A percentile compares a stretch with the other conserved stretches of the same genome.
phyloP scores from a whole-genome alignment of 2,113 vertebrate species.

The Chaetodon trifascialis region DNA sequence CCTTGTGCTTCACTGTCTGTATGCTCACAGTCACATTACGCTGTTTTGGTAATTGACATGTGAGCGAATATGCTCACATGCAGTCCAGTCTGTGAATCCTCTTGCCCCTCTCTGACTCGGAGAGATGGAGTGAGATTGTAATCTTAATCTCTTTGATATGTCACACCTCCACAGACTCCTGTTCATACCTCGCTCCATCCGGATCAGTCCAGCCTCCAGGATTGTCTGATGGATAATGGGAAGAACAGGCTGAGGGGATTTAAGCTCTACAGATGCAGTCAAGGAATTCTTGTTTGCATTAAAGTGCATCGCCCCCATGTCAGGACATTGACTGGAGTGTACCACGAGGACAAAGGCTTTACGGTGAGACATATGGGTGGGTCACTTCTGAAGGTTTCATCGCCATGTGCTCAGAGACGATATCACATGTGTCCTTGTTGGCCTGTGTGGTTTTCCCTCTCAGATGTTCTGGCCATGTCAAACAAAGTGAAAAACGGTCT shows the following conservation, averaged over 20 bases:
- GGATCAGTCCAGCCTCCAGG: conserved; percentile 41
- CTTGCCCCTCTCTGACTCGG: conserved; percentile 22
- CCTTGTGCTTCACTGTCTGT: neutral
- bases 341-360: conserved; percentile 2
- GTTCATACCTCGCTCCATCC: conserved; percentile 25
- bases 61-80: too few species aligned
- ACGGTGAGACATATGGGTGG: conserved; percentile 14
- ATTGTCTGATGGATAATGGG: conserved; percentile 48
- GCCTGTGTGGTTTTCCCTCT: neutral
- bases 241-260: conserved; percentile 42
- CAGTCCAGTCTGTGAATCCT: neutral
- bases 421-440: neutral
- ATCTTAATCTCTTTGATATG: conserved; percentile 68
- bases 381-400: conserved; percentile 1
- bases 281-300: conserved; percentile 43
- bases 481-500: neutral
- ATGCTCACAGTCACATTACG: neutral
- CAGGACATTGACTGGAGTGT: conserved; percentile 12
- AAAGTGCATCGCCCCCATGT: conserved; percentile 24
- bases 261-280: conserved; percentile 34
- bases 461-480: neutral
- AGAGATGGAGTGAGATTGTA: conserved; percentile 47
- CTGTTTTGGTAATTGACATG: neutral
- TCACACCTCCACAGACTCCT: conserved; percentile 46
- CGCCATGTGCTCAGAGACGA: conserved; percentile 23